Evolutionary conservation across 2,113 vertebrate species (phyloP), one percentile per base, ranked within the genome.

Genomic region (Sinocyclocheilus maitianheensis): DNA sequence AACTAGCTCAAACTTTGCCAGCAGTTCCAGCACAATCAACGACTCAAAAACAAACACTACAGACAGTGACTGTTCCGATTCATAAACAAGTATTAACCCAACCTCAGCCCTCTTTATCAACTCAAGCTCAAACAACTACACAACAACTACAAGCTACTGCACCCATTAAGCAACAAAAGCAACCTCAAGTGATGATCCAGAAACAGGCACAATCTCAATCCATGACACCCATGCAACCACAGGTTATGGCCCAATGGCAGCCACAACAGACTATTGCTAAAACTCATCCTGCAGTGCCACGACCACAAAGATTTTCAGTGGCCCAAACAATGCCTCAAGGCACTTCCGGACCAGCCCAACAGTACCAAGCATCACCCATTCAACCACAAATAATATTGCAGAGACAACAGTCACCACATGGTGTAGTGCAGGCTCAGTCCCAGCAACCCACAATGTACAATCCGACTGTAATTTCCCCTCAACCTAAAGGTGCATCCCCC

Each of bases 191-290:
- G 16, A 58, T 85, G 20, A 89, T 12, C 24, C 84, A 85, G 20
- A 74, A 12, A 20, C 87, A 88, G 48, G 20, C 22, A 43, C 86
- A 85, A 18, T 18, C 75, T 74, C 79, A 78, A 51, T 22, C 83
- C 43, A 26, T 20, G 43, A 53, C 65, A 24, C 80, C 85, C 71
- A 69, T 69, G 62, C 89, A 85, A 18, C 53, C 85, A 78, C 89
- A 90, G 74, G 24, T 58, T 63, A 46, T 90, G 37, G 78, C 85
- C 85, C 91, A 92, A 37, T 80, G 82, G 9, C 92, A 90, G 26
- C 67, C 87, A n/a, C 84, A 81, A 4, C 91, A 40, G 84, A 22
- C 85, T 58, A 87, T 89, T 34, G 5, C 48, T 8, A 89, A 87
- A 4, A 3, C 60, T 53, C 90, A 86, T 1, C 24, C 37, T 30